These are phyloP conservation scores for Excalfactoria chinensis DNA, from an alignment of 2,113 vertebrate species.

Conservation along the genomic window DNA sequence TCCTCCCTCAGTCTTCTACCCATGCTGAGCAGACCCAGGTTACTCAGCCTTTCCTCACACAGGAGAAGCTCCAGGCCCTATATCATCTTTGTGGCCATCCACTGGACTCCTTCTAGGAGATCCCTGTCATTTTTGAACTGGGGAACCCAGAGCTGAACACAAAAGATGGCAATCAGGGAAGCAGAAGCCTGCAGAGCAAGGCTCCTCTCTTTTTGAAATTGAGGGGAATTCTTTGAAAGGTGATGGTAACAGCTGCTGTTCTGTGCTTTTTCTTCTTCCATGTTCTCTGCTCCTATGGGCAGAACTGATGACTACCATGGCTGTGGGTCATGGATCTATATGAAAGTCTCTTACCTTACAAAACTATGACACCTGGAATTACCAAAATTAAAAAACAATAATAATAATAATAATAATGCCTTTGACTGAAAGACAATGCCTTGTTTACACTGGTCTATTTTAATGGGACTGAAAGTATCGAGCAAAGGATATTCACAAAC, in stretches of 20 bases:
- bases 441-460: not conserved
- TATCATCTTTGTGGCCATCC: too few relatives aligned
- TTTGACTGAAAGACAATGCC: not conserved
- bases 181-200: not conserved
- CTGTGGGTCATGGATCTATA: not conserved
- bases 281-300: not conserved
- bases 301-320: not conserved
- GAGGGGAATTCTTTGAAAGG: not conserved
- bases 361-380: too few relatives aligned
- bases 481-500: constrained; percentile 4
- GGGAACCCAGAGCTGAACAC: too few relatives aligned
- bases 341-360: accelerated
- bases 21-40: too few relatives aligned
- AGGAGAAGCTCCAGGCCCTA: too few relatives aligned
- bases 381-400: not conserved
- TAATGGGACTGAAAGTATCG: not conserved
- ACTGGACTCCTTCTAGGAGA: too few relatives aligned
- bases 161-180: not conserved
- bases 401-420: too few relatives aligned
- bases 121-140: too few relatives aligned
- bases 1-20: too few relatives aligned
- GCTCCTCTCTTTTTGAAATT: not conserved
- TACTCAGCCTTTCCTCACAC: too few relatives aligned
- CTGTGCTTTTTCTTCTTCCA: not conserved
- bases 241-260: not conserved